Evolutionary conservation across 1,140 invertebrate genomes (phyloP), one percentile per base, ranked within the genome.

Genomic region (Coboldia fuscipes): DNA sequence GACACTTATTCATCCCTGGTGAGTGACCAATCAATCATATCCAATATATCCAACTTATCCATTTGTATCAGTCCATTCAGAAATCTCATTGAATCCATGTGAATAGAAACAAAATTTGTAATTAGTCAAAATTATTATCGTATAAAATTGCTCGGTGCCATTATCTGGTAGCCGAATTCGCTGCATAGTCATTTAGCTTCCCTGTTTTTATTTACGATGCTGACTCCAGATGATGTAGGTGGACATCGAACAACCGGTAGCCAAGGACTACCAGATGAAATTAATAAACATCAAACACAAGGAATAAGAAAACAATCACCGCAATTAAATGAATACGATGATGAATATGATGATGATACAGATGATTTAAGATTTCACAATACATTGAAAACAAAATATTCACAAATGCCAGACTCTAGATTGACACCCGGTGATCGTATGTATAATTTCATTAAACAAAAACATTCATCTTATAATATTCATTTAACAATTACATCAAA

Each of bases 151-250:
- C n/a, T n/a, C n/a, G n/a, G n/a, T n/a, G n/a, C n/a, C n/a, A n/a
- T n/a, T n/a, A n/a, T n/a, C n/a, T n/a, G n/a, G n/a, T n/a, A n/a
- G n/a, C n/a, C n/a, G n/a, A n/a, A n/a, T n/a, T 24, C 49, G 50
- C 44, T 45, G 47, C 48, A 54, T 60, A 67, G 63, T 66, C 66
- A 66, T 65, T 67, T 72, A 79, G 73, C 77, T 62, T 73, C 68
- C 70, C 70, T 75, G 66, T 71, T 66, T 68, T 69, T 77, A 65
- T 76, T 78, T 68, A 69, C 75, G 65, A 75, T 66, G 62, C 67
- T 78, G 63, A 73, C 73, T 59, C 65, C 71, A 75, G 72, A 70
- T 55, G 70, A 65, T 48, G 60, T 61, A 37, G 47, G n/a, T 24
- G 45, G 45, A 54, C 47, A 31, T 41, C 48, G 42, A 44, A 42